phyloP scores from a whole-genome alignment of 53 echinoderm and acorn worm species.

The Astropecten irregularis region DNA sequence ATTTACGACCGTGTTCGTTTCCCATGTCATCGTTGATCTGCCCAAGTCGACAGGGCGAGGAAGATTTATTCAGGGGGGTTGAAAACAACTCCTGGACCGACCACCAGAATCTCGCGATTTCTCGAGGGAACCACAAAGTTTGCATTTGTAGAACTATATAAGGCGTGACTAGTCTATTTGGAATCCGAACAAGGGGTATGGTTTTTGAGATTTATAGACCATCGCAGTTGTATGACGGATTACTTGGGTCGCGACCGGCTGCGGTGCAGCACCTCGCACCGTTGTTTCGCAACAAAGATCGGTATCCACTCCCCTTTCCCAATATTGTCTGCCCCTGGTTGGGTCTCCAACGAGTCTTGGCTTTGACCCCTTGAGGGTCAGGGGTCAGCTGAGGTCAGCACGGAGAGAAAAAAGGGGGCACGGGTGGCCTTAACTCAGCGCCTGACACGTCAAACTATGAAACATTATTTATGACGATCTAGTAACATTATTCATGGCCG shows the following conservation, averaged over 20 bases:
- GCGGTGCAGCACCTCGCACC: constrained; percentile 3
- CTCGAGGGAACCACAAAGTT: constrained; percentile 34
- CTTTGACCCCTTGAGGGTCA: constrained; percentile 23
- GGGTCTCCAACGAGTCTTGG: constrained; percentile 14
- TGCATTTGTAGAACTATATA: too few species aligned
- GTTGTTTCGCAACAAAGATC: constrained; percentile 40
- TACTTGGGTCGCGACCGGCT: constrained; percentile 14
- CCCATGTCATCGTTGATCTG: constrained; percentile 32
- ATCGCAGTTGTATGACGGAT: constrained; percentile 42
- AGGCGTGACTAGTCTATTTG: too few species aligned
- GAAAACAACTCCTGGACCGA: too few species aligned
- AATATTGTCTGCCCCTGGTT: neutral
- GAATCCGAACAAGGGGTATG: neutral
- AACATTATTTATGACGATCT: neutral
- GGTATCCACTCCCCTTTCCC: neutral
- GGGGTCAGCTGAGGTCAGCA: constrained; percentile 23
- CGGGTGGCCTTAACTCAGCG: neutral
- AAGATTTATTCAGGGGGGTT: constrained; percentile 56
- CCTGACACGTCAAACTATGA: constrained; percentile 7
- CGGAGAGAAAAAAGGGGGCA: constrained; percentile 7
- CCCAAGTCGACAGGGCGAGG: constrained; percentile 23
- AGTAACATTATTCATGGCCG: constrained; percentile 4
- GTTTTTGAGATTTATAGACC: constrained; percentile 24
- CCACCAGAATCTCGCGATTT: constrained; percentile 20
- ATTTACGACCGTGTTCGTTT: constrained; percentile 33